phyloP scores from a whole-genome alignment of 2,888 invertebrate genomes.

The Holacanthella duospinosa region DNA sequence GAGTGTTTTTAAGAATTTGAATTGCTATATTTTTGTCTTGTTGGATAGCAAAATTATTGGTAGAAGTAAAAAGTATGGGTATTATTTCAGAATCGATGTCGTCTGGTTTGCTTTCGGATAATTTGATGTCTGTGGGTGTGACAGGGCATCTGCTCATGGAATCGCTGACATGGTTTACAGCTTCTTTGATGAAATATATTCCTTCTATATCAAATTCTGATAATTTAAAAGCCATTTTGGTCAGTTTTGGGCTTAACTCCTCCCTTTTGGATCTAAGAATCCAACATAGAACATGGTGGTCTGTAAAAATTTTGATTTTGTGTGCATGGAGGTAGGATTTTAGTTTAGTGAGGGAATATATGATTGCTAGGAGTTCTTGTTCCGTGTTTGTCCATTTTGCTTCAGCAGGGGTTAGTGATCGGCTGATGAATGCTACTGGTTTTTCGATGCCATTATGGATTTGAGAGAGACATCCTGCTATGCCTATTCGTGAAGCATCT shows the following conservation, averaged over 20 bases:
- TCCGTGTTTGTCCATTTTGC: conserved; percentile 8
- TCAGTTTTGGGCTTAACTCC: conserved; percentile 9
- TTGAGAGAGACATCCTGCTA: conserved; percentile 3
- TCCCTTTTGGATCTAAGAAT: conserved; percentile 12
- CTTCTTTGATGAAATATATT: conserved; percentile 9
- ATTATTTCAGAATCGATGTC: no score
- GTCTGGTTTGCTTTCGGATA: no score
- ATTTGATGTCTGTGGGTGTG: no score
- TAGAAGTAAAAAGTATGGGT: no score
- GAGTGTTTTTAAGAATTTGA: no score
- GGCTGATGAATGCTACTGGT: conserved; percentile 5
- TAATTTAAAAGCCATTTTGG: conserved; percentile 11
- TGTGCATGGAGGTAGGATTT: conserved; percentile 9
- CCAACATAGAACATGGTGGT: conserved; percentile 13
- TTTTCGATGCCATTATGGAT: conserved; percentile 8
- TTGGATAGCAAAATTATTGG: no score
- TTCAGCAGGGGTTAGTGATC: conserved; percentile 10
- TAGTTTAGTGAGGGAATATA: conserved; percentile 8
- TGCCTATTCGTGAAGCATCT: background rate
- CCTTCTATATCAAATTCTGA: conserved; percentile 8
- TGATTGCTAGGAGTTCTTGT: conserved; percentile 12
- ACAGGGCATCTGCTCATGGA: conserved; percentile 8
- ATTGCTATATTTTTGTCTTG: no score
- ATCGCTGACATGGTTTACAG: conserved; percentile 3
- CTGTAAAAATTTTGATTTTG: conserved; percentile 9